Percentiles rank a stretch among this genome's conserved stretches.
These are phyloP conservation scores for Ispidina picta DNA, from an alignment of 2,797 vertebrate genomes.

Conservation along the genomic window DNA sequence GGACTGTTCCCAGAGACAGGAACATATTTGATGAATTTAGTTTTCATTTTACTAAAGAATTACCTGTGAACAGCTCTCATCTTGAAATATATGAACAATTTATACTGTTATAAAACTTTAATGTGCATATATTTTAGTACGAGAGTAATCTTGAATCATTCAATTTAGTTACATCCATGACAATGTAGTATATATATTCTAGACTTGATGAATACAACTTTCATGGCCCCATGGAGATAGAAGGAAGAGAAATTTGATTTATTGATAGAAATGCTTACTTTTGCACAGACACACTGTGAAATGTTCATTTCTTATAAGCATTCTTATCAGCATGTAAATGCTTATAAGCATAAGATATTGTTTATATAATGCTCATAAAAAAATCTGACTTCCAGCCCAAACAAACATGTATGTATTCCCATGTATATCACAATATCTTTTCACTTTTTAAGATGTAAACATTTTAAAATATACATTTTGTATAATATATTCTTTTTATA, in stretches of 20 bases:
- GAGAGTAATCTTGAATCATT: not conserved
- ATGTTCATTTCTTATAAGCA: not conserved
- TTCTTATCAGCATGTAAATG: not conserved
- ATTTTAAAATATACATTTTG: not conserved
- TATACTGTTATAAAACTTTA: not conserved
- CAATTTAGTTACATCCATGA: not conserved
- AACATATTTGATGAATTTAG: not conserved
- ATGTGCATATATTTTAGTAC: not conserved
- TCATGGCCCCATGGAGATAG: not conserved
- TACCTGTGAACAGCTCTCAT: not conserved
- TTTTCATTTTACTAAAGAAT: conserved; percentile 11
- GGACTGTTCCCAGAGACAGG: not conserved
- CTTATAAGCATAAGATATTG: not conserved
- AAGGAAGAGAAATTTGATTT: not conserved
- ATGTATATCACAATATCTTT: not conserved
- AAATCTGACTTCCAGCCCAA: not conserved
- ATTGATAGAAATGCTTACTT: not conserved
- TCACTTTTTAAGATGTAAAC: not conserved
- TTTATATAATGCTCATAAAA: not conserved
- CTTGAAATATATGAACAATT: conserved; percentile 21
- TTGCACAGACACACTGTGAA: not conserved
- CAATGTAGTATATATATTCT: not conserved
- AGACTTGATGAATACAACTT: not conserved
- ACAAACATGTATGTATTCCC: not conserved
- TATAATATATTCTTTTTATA: too few species aligned